Percentiles rank a stretch among this genome's conserved stretches.
Evolutionary conservation across 2,113 vertebrate species (phyloP).

Genomic region (Pelecanus crispus): DNA sequence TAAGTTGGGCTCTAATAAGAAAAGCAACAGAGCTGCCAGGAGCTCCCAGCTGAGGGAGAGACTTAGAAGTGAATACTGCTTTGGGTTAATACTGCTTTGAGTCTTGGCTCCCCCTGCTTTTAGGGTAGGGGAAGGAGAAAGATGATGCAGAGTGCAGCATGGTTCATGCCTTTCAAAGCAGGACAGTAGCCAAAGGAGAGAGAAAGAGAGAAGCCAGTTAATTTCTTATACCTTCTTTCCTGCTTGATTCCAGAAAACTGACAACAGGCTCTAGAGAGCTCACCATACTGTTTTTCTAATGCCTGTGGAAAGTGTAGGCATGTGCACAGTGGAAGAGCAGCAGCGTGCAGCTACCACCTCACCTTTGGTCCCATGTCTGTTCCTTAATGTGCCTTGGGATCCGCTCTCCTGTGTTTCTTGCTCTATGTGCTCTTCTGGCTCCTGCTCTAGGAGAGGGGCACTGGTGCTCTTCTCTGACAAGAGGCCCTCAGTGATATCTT

Average conservation of each 20-base stretch:
- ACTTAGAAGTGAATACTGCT: not conserved
- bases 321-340: not conserved
- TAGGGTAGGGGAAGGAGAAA: not conserved
- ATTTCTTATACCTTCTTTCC: not conserved
- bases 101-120: not conserved
- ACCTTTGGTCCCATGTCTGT: slow-evolving; percentile 41
- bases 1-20: not conserved
- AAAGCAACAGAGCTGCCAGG: not conserved
- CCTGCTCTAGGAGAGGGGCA: not conserved
- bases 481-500: not conserved
- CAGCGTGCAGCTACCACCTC: slow-evolving; percentile 4
- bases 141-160: not conserved
- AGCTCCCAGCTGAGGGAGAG: not conserved
- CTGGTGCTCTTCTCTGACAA: not conserved
- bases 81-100: not conserved
- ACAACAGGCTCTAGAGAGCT: not conserved
- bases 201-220: not conserved
- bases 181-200: not conserved
- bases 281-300: not conserved
- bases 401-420: not conserved
- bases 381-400: not conserved
- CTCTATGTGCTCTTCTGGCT: not conserved
- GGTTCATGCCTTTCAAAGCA: not conserved
- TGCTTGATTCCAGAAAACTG: not conserved
- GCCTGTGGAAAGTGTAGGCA: not conserved